Evolutionary conservation across 2,113 vertebrate genomes (phyloP).

Genomic region (Lophius piscatorius): DNA sequence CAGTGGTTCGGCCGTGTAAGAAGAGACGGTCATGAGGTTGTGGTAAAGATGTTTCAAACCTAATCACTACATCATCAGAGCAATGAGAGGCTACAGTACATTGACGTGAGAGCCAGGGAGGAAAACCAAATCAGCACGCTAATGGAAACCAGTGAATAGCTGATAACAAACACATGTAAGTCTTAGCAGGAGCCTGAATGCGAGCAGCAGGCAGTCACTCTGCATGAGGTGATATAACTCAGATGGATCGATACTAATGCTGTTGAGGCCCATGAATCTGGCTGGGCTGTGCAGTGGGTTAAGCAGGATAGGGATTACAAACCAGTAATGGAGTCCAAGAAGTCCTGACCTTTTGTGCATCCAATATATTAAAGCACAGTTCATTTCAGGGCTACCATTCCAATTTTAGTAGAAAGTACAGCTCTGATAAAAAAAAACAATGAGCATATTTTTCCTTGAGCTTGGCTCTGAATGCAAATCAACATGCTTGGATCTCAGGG

Average conservation of each 20-base stretch:
- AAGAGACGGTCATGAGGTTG: neutral
- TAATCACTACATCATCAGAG: conserved; percentile 10
- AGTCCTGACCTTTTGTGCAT: conserved; percentile 36
- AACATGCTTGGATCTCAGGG: conserved; percentile 58
- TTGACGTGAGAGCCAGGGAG: conserved; percentile 8
- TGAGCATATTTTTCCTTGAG: neutral
- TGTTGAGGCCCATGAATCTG: conserved; percentile 52
- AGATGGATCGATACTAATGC: conserved; percentile 66
- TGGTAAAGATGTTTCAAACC: conserved; percentile 24
- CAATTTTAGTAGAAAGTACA: conserved; percentile 2
- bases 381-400: neutral
- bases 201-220: conserved; percentile 20
- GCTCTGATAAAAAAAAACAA: conserved; percentile 13
- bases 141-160: conserved; percentile 53
- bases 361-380: conserved; percentile 20
- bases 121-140: conserved; percentile 26
- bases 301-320: conserved; percentile 14
- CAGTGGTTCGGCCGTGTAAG: neutral
- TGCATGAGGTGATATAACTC: conserved; percentile 56
- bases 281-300: conserved; percentile 38
- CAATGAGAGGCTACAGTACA: neutral
- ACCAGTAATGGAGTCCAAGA: neutral
- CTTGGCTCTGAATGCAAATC: conserved; percentile 35
- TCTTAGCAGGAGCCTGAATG: conserved; percentile 28
- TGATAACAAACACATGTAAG: conserved; percentile 53